Base-by-base conservation (phyloP, 2,113 vertebrate genomes). In the Triplophysa rosa region DNA sequence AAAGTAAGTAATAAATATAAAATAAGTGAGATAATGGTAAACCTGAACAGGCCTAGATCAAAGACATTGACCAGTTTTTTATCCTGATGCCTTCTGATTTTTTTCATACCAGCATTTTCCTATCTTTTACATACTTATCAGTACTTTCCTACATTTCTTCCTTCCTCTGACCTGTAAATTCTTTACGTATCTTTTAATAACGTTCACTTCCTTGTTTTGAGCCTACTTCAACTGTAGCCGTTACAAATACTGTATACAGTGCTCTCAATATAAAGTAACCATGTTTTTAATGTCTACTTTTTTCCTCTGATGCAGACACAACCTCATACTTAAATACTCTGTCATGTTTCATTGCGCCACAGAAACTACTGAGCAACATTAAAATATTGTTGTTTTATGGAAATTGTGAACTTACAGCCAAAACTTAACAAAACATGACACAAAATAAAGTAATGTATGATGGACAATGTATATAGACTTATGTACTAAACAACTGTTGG, bases 81-180 rank as follows among this genome's bases (percentile, higher is more conserved):
- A 64, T 69, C 21, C 40, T 73, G 71, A 73, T 37, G 33, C 33
- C 33, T 7, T 37, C 33, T 73, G 14, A 45, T 75, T 62, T 29
- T n/a, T 19, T 66, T 73, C 69, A 58, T n/a, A 42, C 24, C 49
- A 45, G 24, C 9, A 49, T 52, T 70, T 63, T 23, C 58, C 42
- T 71, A 56, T 65, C 23, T 4, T 63, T 61, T 54, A 67, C 45
- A 63, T 63, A 40, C 21, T 4, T 54, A 71, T 65, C 42, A 16
- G 56, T 63, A 52, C 14, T n/a, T 58, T 58, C 54, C 23, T 59
- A 5, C 56, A 14, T 61, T 59, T 3, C 42, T 76, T 76, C 56
- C 71, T 76, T 63, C 79, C 79, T 68, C 52, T 81, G 65, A 81
- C 71, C 79, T 81, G 69, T 76, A 63, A 26, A 24, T 40, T 62